A percentile compares a stretch with the other conserved stretches of the same genome.
Evolutionary conservation across 2,113 vertebrate species (phyloP).

Genomic region (Lipotes vexillifer): DNA sequence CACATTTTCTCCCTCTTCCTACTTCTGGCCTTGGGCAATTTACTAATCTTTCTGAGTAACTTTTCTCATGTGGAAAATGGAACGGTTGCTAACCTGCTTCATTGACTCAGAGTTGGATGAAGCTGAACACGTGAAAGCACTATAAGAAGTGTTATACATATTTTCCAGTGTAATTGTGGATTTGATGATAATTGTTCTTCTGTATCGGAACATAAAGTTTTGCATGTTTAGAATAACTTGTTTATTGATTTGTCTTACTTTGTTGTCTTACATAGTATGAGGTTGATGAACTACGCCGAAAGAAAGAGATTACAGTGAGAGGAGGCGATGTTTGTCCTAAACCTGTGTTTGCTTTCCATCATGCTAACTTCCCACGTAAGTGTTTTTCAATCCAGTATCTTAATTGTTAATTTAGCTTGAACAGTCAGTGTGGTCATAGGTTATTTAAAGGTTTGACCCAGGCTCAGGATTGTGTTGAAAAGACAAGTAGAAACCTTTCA

Average conservation of each 20-base stretch:
- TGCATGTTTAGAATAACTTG: not conserved
- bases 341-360: slow-evolving; percentile 90
- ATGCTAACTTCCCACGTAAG: slow-evolving; percentile 97
- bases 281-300: slow-evolving; percentile 90
- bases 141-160: not conserved
- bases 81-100: not conserved
- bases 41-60: not conserved
- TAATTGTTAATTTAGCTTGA: not conserved
- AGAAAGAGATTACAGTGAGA: slow-evolving; percentile 95
- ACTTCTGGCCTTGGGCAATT: not conserved
- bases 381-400: slow-evolving; percentile 16
- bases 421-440: not conserved
- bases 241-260: not conserved
- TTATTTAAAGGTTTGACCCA: not conserved
- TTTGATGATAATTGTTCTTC: not conserved
- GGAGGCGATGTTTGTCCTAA: slow-evolving; percentile 93
- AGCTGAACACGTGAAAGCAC: not conserved
- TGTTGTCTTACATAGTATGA: slow-evolving; percentile 83
- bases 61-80: not conserved
- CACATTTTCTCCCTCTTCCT: not conserved
- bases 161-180: not conserved
- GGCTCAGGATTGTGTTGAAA: not conserved
- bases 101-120: not conserved
- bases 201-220: not conserved
- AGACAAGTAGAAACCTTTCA: not conserved